Evolutionary conservation across 2,113 vertebrate species (phyloP), one percentile per base, ranked within the genome.

Genomic region (Vidua chalybeata): DNA sequence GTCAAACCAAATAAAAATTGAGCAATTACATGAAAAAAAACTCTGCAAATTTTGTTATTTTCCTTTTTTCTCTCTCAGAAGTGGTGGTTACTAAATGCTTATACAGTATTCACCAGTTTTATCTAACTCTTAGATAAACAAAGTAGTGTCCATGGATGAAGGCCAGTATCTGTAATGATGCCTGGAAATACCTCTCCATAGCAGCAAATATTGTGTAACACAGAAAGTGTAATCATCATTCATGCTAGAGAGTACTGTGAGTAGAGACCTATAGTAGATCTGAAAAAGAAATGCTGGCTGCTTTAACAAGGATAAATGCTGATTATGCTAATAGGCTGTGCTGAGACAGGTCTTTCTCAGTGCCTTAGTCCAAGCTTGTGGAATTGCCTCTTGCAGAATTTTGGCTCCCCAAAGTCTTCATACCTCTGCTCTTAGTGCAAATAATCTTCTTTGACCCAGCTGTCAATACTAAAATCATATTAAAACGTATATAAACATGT

Each of bases 111-210:
- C 35, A 69, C 19, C 4, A 13, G 33, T 80, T 95, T 74, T 90
- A 7, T 35, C 51, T 39, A 16, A 33, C 48, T 76, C 41, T 30
- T 31, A 73, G 8, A 23, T 51, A 93, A 81, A 59, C 11, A 46
- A 23, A 3, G 10, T n/a, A 20, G 15, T 33, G 21, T 46, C 59
- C 1, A 0, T 39, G 21, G 30, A 49, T 1, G 2, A 58, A 64
- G 31, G 13, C 52, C 66, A 85, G 43, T 51, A 45, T 10, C 41
- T 62, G 20, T 43, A 30, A 45, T 16, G 9, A 23, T 84, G 20
- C 48, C 55, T 81, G 61, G 33, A 92, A 92, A 80, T 49, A 56
- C 15, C 30, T 75, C 26, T 76, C n/a, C 30, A 11, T 9, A 46
- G 72, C 26, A 83, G 41, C 24, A 79, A 54, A 80, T 35, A 52